phyloP scores from a whole-genome alignment of 2,113 vertebrate species.

The Paramisgurnus dabryanus region DNA sequence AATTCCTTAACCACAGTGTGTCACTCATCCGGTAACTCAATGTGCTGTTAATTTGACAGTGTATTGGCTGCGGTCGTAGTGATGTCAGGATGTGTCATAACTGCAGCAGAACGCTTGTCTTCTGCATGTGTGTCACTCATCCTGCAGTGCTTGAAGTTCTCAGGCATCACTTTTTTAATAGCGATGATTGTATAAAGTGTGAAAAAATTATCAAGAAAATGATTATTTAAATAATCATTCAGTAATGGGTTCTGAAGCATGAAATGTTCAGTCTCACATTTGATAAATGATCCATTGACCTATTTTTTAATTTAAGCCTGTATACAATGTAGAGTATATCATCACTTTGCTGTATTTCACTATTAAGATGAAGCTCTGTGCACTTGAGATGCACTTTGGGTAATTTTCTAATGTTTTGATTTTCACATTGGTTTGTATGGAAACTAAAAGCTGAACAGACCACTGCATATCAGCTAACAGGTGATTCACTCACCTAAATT shows the following conservation, averaged over 20 bases:
- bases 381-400: background rate
- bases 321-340: background rate
- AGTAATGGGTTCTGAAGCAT: background rate
- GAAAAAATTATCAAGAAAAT: background rate
- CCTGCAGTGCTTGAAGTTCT: constrained; percentile 1
- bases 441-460: background rate
- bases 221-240: background rate
- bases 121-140: background rate
- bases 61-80: background rate
- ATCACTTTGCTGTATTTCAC: no score
- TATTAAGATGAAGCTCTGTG: background rate
- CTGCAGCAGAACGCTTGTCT: background rate
- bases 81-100: background rate
- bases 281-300: no score
- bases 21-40: background rate
- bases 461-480: background rate
- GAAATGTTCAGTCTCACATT: background rate
- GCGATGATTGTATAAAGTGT: constrained; percentile 4
- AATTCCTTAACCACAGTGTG: background rate
- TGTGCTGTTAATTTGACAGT: constrained; percentile 10
- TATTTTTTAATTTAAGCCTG: background rate
- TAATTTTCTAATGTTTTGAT: background rate
- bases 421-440: background rate
- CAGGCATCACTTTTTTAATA: constrained; percentile 1
- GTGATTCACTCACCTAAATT: background rate